These are phyloP conservation scores for Dolichomitus sp. DNA, from an alignment of 2,888 invertebrate species.

Conservation along the genomic window DNA sequence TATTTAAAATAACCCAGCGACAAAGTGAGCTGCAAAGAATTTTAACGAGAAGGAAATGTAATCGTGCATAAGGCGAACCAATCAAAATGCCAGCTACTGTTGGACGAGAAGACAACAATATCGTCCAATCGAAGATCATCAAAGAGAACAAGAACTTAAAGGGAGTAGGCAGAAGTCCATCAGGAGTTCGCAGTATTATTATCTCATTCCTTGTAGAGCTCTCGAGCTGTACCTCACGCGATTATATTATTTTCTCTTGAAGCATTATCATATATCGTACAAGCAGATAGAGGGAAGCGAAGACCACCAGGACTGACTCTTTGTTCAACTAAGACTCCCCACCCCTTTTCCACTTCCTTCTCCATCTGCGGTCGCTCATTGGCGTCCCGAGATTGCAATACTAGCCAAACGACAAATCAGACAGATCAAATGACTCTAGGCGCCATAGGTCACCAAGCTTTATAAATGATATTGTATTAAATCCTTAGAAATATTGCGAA, in stretches of 20 bases:
- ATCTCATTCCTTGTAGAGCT: not conserved
- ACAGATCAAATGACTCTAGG: constrained; percentile 24
- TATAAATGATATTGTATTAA: constrained; percentile 6
- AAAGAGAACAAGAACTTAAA: constrained; percentile 17
- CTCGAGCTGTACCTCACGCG: constrained; percentile 8
- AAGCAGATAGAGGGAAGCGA: constrained; percentile 28
- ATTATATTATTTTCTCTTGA: constrained; percentile 48
- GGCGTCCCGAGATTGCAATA: constrained; percentile 45
- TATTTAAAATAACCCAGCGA: not conserved
- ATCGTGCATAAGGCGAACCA: not conserved
- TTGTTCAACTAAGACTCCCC: constrained; percentile 9
- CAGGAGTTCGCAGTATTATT: constrained; percentile 47
- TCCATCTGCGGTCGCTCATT: constrained; percentile 26
- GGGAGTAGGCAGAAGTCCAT: constrained; percentile 11
- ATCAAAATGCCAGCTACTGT: not conserved
- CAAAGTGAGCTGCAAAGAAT: not conserved
- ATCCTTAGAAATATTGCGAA: not conserved
- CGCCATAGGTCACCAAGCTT: constrained; percentile 29
- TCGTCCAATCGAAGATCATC: constrained; percentile 25
- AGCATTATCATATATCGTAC: constrained; percentile 47
- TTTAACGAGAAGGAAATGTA: constrained; percentile 11
- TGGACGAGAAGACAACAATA: constrained; percentile 1
- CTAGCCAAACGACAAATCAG: constrained; percentile 6
- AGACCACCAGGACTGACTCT: constrained; percentile 48
- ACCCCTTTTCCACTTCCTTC: not conserved